Base-by-base conservation (phyloP, 1,140 invertebrate genomes). In the Drosophila virilis region DNA sequence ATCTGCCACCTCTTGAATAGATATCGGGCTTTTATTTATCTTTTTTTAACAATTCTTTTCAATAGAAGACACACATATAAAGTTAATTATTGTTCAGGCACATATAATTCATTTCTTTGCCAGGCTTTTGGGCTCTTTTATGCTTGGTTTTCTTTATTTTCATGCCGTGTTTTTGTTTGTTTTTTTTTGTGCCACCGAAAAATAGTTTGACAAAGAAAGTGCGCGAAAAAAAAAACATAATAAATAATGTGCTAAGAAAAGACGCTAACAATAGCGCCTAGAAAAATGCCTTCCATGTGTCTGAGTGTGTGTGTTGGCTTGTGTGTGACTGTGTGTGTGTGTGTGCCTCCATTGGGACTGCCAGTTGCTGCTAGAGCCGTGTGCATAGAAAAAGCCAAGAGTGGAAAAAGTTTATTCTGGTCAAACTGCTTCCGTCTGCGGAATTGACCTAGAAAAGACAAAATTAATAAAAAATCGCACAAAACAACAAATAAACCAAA, bases 171-270 rank as follows among this genome's bases (percentile, higher is more conserved):
- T 43, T 77, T 68, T 64, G 40, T 54, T 46, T 60, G 59, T 45
- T 52, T 54, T 66, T 32, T 22, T 54, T 58, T 52, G 55, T 32
- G 50, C 45, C 43, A 81, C 58, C 60, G 68, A 74, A 80, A 77
- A 80, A 80, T 52, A 64, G 52, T 68, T 75, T 78, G 72, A 88
- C 76, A 86, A 86, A 82, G 83, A 86, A 82, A 82, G 83, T 83
- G 62, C 43, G 71, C 72, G 37, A 58, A 79, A 74, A 74, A 66
- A 74, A 74, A 77, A 61, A 80, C 59, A 88, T 77, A 68, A 88
- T 88, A 88, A 86, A 88, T 79, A 80, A 88, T 82, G 83, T 88
- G 78, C 78, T 86, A 79, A 85, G 81, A 85, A 84, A 85, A 78
- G 83, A 57, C 73, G 68, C 82, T 48, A 81, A 82, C 79, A 86